phyloP scores from a whole-genome alignment of 1,140 invertebrate species.

The Drosophila santomea region DNA sequence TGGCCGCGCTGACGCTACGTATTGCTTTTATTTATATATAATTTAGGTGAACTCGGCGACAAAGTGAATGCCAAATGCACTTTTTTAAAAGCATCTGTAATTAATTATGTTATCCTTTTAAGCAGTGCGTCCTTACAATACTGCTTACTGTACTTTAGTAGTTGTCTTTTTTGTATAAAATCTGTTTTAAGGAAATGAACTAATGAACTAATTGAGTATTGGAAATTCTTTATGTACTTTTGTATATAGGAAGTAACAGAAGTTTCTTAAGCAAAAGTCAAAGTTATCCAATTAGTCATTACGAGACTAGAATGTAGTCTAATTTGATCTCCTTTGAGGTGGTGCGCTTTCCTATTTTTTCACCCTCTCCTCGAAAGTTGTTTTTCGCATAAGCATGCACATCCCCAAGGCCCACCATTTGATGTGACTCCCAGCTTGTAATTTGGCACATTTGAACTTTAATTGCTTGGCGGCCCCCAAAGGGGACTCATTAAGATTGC shows the following conservation, averaged over 20 bases:
- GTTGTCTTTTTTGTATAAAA: too few species aligned
- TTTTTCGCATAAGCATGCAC: conserved; percentile 8
- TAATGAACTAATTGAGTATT: too few species aligned
- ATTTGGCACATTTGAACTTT: conserved; percentile 55
- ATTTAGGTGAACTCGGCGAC: neutral
- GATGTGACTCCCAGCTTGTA: conserved; percentile 38
- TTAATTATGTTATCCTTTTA: neutral
- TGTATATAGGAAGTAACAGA: too few species aligned
- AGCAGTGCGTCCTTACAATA: neutral
- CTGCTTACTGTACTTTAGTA: too few species aligned
- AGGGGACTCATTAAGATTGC: conserved; percentile 53
- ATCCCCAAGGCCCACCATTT: conserved; percentile 26
- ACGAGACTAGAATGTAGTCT: neutral
- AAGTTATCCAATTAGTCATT: neutral
- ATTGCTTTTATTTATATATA: conserved; percentile 1
- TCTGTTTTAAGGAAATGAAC: too few species aligned
- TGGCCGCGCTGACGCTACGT: conserved; percentile 22
- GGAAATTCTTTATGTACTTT: too few species aligned
- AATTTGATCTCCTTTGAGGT: neutral
- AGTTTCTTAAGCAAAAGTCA: too few species aligned
- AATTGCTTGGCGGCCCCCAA: conserved; percentile 52
- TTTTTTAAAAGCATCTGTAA: neutral
- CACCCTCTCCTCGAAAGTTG: neutral
- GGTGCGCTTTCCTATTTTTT: neutral
- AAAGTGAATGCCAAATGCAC: conserved; percentile 1